Conservation (phyloP, 2,888 invertebrate genomes). For the Drosophila mimica region DNA sequence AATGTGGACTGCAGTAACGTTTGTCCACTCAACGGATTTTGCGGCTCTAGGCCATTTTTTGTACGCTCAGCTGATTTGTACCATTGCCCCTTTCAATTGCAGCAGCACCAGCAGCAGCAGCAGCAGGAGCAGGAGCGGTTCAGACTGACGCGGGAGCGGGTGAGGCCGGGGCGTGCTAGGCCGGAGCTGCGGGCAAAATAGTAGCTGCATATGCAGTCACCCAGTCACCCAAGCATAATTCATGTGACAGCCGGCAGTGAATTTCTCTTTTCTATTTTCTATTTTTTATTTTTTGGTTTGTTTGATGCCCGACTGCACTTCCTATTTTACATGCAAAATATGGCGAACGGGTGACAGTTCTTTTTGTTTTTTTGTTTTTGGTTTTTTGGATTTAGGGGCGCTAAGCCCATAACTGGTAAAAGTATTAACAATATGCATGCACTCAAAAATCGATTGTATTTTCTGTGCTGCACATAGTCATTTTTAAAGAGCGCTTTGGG, state of each 20-base stretch:
- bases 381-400: slow-evolving; percentile 5
- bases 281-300: slow-evolving; percentile 14
- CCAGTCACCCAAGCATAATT: slow-evolving; percentile 66
- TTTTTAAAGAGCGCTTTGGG: neutral
- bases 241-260: slow-evolving; percentile 64
- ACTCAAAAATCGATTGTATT: slow-evolving; percentile 24
- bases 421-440: slow-evolving; percentile 9
- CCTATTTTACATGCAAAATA: slow-evolving; percentile 73
- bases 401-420: slow-evolving; percentile 23
- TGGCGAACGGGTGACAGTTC: slow-evolving; percentile 24
- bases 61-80: slow-evolving; percentile 53
- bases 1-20: slow-evolving; percentile 74
- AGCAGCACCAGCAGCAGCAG: neutral
- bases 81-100: slow-evolving; percentile 35
- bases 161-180: neutral
- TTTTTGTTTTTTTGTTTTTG: neutral
- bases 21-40: slow-evolving; percentile 32
- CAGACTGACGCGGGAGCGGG: neutral
- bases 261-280: slow-evolving; percentile 15
- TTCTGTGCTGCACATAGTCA: neutral
- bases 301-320: slow-evolving; percentile 50
- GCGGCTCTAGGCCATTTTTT: slow-evolving; percentile 39
- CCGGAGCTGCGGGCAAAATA: slow-evolving; percentile 13
- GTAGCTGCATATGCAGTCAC: slow-evolving; percentile 52
- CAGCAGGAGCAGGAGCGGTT: neutral